Base-by-base conservation (phyloP, 2,113 vertebrate genomes). In the Catharus minimus region DNA sequence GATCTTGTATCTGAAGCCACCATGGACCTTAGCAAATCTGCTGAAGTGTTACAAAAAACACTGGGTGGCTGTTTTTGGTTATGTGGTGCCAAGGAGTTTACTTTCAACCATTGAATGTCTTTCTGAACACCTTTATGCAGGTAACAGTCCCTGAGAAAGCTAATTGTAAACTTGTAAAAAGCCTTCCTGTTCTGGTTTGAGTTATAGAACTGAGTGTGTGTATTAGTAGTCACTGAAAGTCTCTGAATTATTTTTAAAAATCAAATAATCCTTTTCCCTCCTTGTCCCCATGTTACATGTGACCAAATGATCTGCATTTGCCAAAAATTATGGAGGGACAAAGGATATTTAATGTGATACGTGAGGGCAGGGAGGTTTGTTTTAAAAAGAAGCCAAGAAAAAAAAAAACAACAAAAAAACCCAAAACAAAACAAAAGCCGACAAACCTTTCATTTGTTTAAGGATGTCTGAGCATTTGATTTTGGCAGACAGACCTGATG, bases 1-100 rank as follows among this genome's bases (percentile, higher is more conserved):
- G 99, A 97, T 99, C 39, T 95, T 99, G 43, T 98, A 98, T 77
- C 32, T 97, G 82, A 99, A 99, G 92, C 99, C 99, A 23, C 99
- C 99, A 0, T 99, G 99, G 99, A 98, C 97, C 33, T 96, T 99
- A 61, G 89, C 65, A 53, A 97, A 98, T 64, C 88, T 98, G 83
- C 95, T 99, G 66, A 97, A 97, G 44, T 99, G 99, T 95, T 98
- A 98, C 10, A 98, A 96, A 93, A 99, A 98, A 82, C 99, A 99
- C 92, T 99, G 98, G 98, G 68, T 98, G 69, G 98, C 99, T 93
- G 98, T 99, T 27, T 99, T 99, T 97, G 98, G 99, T 74, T 93
- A 94, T 23, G 36, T 99, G 62, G 96, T 98, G 92, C 97, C 97
- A 67, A 98, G 98, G 49, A 95, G 50, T 32, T 97, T 98, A 26